Evolutionary conservation across 2,888 invertebrate genomes (phyloP).

Genomic region (Celastrina argiolus): DNA sequence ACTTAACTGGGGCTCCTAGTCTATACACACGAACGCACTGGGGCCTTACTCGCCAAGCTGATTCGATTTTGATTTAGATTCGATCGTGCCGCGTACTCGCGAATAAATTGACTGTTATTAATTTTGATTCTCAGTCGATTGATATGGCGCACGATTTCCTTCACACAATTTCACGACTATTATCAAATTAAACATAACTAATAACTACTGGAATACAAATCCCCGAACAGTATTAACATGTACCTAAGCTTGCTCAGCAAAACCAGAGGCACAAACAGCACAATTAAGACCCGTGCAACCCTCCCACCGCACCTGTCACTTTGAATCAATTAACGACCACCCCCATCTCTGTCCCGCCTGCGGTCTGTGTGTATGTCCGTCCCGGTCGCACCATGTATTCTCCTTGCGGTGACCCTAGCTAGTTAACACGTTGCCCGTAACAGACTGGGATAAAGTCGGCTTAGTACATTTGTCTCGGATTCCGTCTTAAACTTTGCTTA

Average conservation of each 20-base stretch:
- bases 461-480: conserved; percentile 46
- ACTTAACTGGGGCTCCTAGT: no score
- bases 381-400: conserved; percentile 42
- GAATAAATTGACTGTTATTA: no score
- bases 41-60: no score
- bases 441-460: conserved; percentile 42
- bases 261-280: conserved; percentile 34
- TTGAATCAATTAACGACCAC: conserved; percentile 53
- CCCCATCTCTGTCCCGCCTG: conserved; percentile 33
- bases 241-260: not conserved
- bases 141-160: no score
- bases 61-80: no score
- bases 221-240: not conserved
- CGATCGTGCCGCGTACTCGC: no score
- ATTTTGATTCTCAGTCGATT: no score
- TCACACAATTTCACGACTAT: not conserved
- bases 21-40: no score
- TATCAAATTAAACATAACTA: not conserved
- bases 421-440: conserved; percentile 62
- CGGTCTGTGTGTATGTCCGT: conserved; percentile 11
- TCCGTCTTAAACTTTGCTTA: conserved; percentile 22
- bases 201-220: not conserved
- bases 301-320: conserved; percentile 36
- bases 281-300: conserved; percentile 40
- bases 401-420: conserved; percentile 53